These are phyloP conservation scores for Ceratitis capitata DNA, from an alignment of 1,140 invertebrate species.

Conservation along the genomic window DNA sequence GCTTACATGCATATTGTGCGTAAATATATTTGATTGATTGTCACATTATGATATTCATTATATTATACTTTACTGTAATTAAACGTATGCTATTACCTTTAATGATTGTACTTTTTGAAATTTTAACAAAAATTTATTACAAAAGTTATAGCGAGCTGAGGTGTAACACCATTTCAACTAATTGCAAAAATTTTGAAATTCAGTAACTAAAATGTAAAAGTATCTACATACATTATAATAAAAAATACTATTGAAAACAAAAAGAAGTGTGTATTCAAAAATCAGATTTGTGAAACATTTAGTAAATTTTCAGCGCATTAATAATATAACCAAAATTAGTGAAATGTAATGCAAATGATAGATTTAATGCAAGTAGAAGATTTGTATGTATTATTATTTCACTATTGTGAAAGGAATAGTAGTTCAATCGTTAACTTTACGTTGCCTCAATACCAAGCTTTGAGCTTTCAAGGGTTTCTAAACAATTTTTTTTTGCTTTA, in stretches of 20 bases:
- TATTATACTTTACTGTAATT: neutral
- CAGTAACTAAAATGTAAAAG: slow-evolving; percentile 21
- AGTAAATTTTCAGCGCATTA: too few relatives aligned
- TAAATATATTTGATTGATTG: neutral
- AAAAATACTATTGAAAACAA: slow-evolving; percentile 21
- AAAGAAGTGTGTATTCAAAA: too few relatives aligned
- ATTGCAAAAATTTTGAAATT: slow-evolving; percentile 26
- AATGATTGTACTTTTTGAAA: neutral
- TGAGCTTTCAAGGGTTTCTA: too few relatives aligned
- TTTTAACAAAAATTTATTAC: neutral
- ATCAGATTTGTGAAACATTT: too few relatives aligned
- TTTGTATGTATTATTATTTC: too few relatives aligned
- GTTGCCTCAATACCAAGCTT: too few relatives aligned
- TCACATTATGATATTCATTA: neutral
- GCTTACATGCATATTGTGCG: neutral
- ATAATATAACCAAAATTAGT: too few relatives aligned
- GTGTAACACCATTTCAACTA: neutral
- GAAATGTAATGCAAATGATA: too few relatives aligned
- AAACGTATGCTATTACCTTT: neutral
- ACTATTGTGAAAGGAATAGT: too few relatives aligned
- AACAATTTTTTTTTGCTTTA: too few relatives aligned
- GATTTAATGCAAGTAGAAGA: too few relatives aligned
- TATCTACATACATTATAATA: neutral
- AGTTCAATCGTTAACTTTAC: too few relatives aligned
- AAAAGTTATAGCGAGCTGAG: neutral